Percentiles rank a stretch among this genome's conserved stretches.
Conservation (phyloP, 2,888 invertebrate species). For the Cephus runcator region DNA sequence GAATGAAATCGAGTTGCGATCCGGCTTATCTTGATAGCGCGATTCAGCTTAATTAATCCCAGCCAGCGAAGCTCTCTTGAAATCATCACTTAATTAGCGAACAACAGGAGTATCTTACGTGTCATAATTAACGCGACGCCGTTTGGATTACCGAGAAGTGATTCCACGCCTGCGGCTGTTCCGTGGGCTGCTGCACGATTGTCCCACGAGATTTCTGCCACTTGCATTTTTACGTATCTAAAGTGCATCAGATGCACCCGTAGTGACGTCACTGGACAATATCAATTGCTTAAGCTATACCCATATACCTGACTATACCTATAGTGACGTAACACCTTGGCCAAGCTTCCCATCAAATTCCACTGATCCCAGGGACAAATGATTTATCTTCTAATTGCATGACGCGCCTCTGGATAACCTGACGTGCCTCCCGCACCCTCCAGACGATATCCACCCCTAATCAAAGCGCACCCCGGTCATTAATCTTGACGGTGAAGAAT, state of each 20-base stretch:
- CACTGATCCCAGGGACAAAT: slow-evolving; percentile 53
- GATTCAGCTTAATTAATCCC: slow-evolving; percentile 56
- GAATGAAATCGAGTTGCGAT: slow-evolving; percentile 32
- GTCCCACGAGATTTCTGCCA: neutral
- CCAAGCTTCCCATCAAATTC: slow-evolving; percentile 17
- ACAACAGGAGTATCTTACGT: slow-evolving; percentile 58
- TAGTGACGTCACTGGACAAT: no score
- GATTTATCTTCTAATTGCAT: slow-evolving; percentile 63
- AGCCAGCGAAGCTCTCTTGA: slow-evolving; percentile 33
- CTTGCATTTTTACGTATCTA: neutral
- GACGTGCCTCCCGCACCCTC: neutral
- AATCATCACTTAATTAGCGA: slow-evolving; percentile 59
- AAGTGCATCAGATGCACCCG: neutral
- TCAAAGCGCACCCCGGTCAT: neutral
- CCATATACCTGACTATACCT: no score
- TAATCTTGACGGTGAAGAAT: neutral
- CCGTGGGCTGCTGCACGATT: neutral
- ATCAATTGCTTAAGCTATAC: no score
- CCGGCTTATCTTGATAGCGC: slow-evolving; percentile 32
- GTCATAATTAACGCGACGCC: slow-evolving; percentile 54
- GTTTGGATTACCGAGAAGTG: slow-evolving; percentile 43
- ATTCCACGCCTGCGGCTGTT: slow-evolving; percentile 25
- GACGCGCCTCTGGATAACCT: slow-evolving; percentile 33
- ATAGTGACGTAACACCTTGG: slow-evolving; percentile 1
- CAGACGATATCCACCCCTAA: neutral